Conservation (phyloP, 2,797 vertebrate genomes). For the Malacoraja senta region DNA sequence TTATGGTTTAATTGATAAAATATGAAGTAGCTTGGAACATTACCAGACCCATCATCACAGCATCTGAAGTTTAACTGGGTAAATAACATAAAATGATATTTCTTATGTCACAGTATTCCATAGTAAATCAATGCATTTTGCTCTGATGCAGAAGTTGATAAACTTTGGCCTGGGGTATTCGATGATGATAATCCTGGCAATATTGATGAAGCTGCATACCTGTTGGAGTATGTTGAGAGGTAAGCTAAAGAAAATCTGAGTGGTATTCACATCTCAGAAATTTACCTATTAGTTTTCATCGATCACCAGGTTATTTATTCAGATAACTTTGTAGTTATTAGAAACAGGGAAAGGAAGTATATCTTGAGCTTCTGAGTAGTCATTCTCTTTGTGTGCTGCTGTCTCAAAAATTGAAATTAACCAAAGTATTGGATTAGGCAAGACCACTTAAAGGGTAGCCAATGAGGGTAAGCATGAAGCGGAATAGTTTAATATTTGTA, state of each 20-base stretch:
- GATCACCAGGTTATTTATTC: background rate
- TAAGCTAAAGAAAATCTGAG: constrained; percentile 42
- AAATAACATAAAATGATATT: background rate
- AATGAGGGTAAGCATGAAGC: too few species aligned
- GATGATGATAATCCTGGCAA: constrained; percentile 55
- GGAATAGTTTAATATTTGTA: too few species aligned
- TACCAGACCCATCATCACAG: background rate
- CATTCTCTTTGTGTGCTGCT: too few species aligned
- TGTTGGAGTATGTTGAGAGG: constrained; percentile 60
- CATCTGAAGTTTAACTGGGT: background rate
- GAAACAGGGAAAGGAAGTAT: background rate
- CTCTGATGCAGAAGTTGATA: constrained; percentile 1
- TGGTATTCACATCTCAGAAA: background rate
- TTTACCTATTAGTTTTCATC: background rate
- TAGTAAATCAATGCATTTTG: background rate
- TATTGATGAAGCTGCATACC: constrained; percentile 49
- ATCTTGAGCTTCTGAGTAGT: too few species aligned
- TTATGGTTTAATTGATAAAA: background rate
- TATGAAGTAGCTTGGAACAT: background rate
- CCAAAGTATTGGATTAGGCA: too few species aligned
- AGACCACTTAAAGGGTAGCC: too few species aligned
- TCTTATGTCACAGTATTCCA: background rate
- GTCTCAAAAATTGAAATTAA: too few species aligned
- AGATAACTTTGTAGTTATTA: background rate
- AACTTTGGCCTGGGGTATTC: constrained; percentile 42